Base-by-base conservation (phyloP, 92 coral and sea anemone genomes). In the Muricea muricata region DNA sequence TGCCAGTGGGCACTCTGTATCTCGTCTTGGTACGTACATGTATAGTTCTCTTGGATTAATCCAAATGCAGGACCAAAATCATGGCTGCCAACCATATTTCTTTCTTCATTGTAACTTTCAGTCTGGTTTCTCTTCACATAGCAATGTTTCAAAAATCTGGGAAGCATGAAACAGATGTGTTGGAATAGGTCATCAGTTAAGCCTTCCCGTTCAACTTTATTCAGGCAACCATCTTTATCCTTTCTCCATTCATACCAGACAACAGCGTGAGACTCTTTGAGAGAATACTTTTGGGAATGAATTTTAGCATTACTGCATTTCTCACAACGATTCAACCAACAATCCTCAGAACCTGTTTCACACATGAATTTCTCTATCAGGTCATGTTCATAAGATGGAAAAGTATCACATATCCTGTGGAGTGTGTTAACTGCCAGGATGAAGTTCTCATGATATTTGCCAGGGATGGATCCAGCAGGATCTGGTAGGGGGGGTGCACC, bases 161-260 rank as follows among this genome's bases (percentile, higher is more conserved):
- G 75, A 9, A 69, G 48, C 25, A 69, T 69, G 57, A 73, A 84
- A 60, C 82, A 84, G 35, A 84, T 55, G 40, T 73, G 73, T 39
- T 84, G 73, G 68, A 57, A 84, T 35, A 84, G 87, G 41, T 84
- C 87, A 84, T 73, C 79, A 42, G 87, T 84, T 67, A 70, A 55
- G 73, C 82, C 87, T 57, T 84, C 87, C 29, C 39, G 69, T 66
- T 31, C 55, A 18, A 69, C 71, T 66, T 83, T 70, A 67, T 37
- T 69, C 69, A 82, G 79, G 79, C 46, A 21, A 50, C 73, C 57
- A 73, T 72, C 48, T 71, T 65, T 78, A 72, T 83, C 87, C 42
- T 73, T 84, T 60, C 71, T 74, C 87, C 87, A 73, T 37, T 54
- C 82, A 55, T 84, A 78, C 87, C 87, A 75, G 23, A 20, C 23